Percentiles rank a stretch among this genome's conserved stretches.
Conservation (phyloP, 2,113 vertebrate species). For the Calyptomena viridis region DNA sequence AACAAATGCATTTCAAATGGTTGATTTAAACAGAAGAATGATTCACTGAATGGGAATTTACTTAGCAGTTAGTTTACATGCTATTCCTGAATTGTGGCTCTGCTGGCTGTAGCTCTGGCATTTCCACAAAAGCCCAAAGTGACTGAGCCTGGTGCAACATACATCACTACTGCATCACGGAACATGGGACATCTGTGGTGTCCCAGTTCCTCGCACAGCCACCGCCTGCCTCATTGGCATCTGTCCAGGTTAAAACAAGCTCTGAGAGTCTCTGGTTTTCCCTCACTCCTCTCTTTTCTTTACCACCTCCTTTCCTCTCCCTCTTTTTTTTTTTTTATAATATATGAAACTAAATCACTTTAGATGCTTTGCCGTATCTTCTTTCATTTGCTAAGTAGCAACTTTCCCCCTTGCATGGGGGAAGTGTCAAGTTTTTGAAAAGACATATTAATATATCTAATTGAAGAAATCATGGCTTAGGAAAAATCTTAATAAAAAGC, state of each 20-base stretch:
- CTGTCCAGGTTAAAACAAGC: not conserved
- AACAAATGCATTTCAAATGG: not conserved
- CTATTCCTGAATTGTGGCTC: not conserved
- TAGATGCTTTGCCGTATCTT: not conserved
- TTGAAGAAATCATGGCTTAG: not conserved
- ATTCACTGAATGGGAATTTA: not conserved
- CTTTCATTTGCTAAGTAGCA: conserved; percentile 15
- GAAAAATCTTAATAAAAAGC: conserved; percentile 15
- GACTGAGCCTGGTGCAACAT: not conserved
- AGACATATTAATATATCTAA: not conserved
- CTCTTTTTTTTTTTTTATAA: not conserved
- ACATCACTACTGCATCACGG: not conserved
- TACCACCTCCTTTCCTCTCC: not conserved
- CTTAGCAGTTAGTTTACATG: not conserved
- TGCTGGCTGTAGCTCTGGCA: not conserved
- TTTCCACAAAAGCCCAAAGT: not conserved
- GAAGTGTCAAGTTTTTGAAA: not conserved
- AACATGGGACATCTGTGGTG: not conserved
- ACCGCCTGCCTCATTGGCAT: not conserved
- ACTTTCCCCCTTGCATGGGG: not conserved
- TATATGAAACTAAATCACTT: not conserved
- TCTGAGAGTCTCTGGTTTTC: not conserved
- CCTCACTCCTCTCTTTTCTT: not conserved
- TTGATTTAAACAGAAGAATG: not conserved
- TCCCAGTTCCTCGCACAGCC: not conserved